These are phyloP conservation scores for Botia almorhae DNA, from an alignment of 2,797 vertebrate genomes.

Conservation along the genomic window DNA sequence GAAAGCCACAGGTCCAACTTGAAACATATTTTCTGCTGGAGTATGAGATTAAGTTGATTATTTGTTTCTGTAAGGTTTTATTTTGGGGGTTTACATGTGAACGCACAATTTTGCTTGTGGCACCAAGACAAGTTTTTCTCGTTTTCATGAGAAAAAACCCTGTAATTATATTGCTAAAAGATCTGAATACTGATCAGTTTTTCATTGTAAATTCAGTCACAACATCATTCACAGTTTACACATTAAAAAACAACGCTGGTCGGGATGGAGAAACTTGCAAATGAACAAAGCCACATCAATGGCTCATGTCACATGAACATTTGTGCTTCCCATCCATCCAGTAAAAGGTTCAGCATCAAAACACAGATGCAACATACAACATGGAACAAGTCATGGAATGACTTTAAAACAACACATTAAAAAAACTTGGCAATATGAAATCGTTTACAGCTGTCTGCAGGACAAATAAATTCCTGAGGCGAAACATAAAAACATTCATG, in stretches of 20 bases:
- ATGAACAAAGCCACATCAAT: not conserved
- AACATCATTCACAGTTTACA: conserved; percentile 32
- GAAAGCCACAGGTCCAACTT: not conserved
- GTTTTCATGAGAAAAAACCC: not conserved
- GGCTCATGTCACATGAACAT: not conserved
- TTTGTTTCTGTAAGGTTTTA: not conserved
- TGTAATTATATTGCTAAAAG: not conserved
- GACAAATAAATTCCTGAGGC: conserved; percentile 16
- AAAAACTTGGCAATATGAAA: conserved; percentile 47
- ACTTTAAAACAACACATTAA: conserved; percentile 35
- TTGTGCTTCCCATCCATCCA: conserved; percentile 6
- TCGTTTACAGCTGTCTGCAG: not conserved
- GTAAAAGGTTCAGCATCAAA: not conserved
- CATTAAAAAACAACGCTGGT: conserved; percentile 11
- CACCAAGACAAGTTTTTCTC: not conserved
- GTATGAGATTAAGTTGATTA: not conserved
- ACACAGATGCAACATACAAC: conserved; percentile 23
- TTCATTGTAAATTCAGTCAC: conserved; percentile 23
- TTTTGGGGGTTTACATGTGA: not conserved
- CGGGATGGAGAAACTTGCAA: not conserved
- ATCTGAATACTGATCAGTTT: conserved; percentile 12
- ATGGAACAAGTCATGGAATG: not conserved
- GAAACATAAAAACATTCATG: conserved; percentile 20
- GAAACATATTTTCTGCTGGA: not conserved
- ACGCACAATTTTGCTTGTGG: not conserved